Evolutionary conservation across 2,113 vertebrate genomes (phyloP).

Genomic region (Planiliza haematocheilus): DNA sequence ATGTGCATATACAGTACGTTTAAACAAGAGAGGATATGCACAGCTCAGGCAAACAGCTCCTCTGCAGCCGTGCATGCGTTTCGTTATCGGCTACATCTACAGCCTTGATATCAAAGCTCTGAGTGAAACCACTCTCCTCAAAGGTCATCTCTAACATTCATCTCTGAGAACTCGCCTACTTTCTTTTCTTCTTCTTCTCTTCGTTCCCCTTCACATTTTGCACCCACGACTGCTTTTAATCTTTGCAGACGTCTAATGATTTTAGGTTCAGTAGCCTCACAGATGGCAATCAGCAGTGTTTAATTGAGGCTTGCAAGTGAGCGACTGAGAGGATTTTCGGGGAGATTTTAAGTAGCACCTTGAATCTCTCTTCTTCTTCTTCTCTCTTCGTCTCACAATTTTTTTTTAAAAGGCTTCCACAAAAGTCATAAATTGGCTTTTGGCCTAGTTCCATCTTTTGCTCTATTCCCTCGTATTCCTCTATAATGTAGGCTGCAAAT

Average conservation of each 20-base stretch:
- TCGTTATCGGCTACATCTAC: constrained; percentile 7
- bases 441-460: constrained; percentile 54
- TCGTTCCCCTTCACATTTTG: not conserved
- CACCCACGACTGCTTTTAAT: constrained; percentile 40
- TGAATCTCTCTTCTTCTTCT: constrained; percentile 30
- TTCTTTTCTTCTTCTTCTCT: not conserved
- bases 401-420: constrained; percentile 29
- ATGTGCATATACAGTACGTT: too few relatives aligned
- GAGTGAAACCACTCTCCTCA: not conserved
- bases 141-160: constrained; percentile 35
- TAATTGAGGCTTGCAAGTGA: constrained; percentile 58
- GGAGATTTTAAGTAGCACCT: constrained; percentile 60
- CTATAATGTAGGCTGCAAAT: constrained; percentile 62
- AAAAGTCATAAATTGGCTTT: constrained; percentile 63
- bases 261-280: constrained; percentile 48
- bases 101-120: not conserved
- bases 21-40: too few relatives aligned
- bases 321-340: constrained; percentile 31
- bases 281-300: constrained; percentile 49
- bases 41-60: not conserved
- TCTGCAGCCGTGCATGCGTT: not conserved
- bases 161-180: constrained; percentile 3
- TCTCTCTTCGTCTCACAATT: not conserved
- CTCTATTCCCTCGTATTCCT: constrained; percentile 37
- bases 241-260: constrained; percentile 58